Base-by-base conservation (phyloP, 2,113 vertebrate species). In the Thalassarche chlororhynchos region DNA sequence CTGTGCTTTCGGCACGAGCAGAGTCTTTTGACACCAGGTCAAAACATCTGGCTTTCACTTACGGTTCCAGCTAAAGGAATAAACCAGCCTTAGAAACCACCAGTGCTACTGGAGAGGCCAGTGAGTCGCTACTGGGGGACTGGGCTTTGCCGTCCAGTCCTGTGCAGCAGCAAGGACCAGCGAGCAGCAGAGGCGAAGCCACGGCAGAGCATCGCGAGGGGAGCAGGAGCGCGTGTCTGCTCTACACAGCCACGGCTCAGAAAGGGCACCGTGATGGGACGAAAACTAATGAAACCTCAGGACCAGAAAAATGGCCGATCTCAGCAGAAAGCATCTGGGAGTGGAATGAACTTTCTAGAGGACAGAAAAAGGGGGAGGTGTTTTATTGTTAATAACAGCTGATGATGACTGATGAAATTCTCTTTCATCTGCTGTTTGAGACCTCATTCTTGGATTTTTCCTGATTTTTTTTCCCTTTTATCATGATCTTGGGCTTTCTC, bases 391-490 rank as follows among this genome's bases (percentile, higher is more conserved):
- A 47, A n/a, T 32, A 78, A 72, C 51, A 36, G 36, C 38, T 79
- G 95, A 65, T 62, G 54, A 40, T 83, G 65, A 57, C 46, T 78
- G 77, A 83, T 70, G 17, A 89, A 82, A 82, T 76, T 90, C 57
- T 84, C 86, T 96, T 96, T 84, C 31, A 47, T 77, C 36, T 75
- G 20, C 64, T 52, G 36, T 65, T 97, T 93, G 57, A 88, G 86
- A 92, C 2, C 10, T 88, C 19, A 3, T 90, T 96, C 54, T 94
- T 91, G n/a, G 40, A 61, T 92, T 92, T 94, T 97, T 93, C 62
- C 42, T 89, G 14, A 58, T 34, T 54, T 77, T 46, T 25, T 52
- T 20, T 10, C 23, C 32, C 20, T 28, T 92, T 90, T 76, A 47
- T 78, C 55, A 71, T 54, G 34, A 77, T 84, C 88, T 90, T 16